Evolutionary conservation across 1,140 invertebrate species (phyloP).

Genomic region (Drosophila lowei): DNA sequence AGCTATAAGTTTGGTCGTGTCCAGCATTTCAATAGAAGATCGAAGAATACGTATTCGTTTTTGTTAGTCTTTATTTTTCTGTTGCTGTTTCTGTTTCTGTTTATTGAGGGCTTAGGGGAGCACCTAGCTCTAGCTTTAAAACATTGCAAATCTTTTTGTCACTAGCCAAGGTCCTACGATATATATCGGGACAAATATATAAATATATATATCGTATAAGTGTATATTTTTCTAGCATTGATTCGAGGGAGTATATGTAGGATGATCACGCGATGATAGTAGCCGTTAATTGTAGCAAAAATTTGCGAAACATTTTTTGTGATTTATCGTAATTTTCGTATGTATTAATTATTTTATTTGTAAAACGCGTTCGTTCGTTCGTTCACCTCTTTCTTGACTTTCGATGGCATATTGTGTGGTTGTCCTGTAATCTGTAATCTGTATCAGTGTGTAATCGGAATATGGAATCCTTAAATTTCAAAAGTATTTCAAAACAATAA

Average conservation of each 20-base stretch:
- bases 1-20: constrained; percentile 10
- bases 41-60: constrained; percentile 12
- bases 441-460: constrained; percentile 6
- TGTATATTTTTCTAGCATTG: constrained; percentile 71
- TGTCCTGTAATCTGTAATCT: too few relatives aligned
- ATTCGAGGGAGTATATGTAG: constrained; percentile 25
- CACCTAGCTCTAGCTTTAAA: constrained; percentile 34
- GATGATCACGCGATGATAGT: constrained; percentile 32
- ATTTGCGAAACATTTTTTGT: constrained; percentile 75
- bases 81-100: constrained; percentile 13
- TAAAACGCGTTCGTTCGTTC: background rate
- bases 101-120: constrained; percentile 6
- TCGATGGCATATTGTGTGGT: constrained; percentile 3
- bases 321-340: constrained; percentile 73
- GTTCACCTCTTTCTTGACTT: too few relatives aligned
- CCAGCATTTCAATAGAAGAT: constrained; percentile 28
- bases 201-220: constrained; percentile 39
- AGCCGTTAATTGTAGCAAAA: constrained; percentile 70
- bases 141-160: constrained; percentile 38
- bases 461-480: constrained; percentile 50
- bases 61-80: constrained; percentile 17
- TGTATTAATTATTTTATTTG: constrained; percentile 40
- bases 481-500: constrained; percentile 61
- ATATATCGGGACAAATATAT: constrained; percentile 28
- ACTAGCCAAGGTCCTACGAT: constrained; percentile 48